These are phyloP conservation scores for cat (Felis catus) DNA, from an alignment of 2,113 vertebrate species.

Conservation along the genomic window F.catus_Fca126_mat1.0 CM031419.1:4702501-4703000, in stretches of 20 bases:
- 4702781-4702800: neutral
- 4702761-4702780: neutral
- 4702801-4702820: slow-evolving; percentile 79
- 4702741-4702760: neutral
- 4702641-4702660: too few species aligned
- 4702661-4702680: neutral
- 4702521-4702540: neutral
- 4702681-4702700: neutral
- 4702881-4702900: slow-evolving; percentile 68
- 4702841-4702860: slow-evolving; percentile 63
- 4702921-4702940: neutral
- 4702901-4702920: slow-evolving; percentile 54
- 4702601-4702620: neutral
- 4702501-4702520: neutral
- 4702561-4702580: neutral
- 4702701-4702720: neutral
- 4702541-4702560: neutral
- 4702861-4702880: slow-evolving; percentile 76
- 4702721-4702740: neutral
- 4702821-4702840: slow-evolving; percentile 82
- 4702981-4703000: neutral
- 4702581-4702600: rapidly evolving
- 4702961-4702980: neutral
- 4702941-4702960: neutral
- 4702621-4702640: rapidly evolving